Percentiles rank a stretch among this genome's conserved stretches.
Evolutionary conservation across 2,888 invertebrate genomes (phyloP).

Genomic region (Calameuta filiformis): DNA sequence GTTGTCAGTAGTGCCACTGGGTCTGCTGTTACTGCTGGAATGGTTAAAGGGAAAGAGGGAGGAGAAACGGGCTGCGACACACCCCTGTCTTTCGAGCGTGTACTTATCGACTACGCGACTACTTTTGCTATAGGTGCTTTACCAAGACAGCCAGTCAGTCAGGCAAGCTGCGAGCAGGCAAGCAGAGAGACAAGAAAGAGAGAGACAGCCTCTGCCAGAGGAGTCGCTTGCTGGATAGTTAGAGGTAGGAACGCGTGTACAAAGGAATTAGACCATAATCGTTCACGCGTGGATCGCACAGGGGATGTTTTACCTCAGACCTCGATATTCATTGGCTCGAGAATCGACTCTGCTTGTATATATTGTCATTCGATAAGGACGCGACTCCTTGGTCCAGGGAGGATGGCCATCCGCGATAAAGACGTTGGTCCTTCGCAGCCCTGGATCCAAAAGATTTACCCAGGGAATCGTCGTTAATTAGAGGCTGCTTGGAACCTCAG

Average conservation of each 20-base stretch:
- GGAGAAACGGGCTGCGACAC: conserved; percentile 14
- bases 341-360: conserved; percentile 2
- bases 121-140: conserved; percentile 43
- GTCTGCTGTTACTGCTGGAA: too few species aligned
- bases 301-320: conserved; percentile 47
- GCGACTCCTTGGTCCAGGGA: neutral
- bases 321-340: conserved; percentile 48
- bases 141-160: conserved; percentile 1
- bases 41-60: neutral
- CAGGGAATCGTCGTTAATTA: neutral
- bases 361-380: neutral
- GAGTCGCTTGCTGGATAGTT: conserved; percentile 38
- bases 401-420: neutral
- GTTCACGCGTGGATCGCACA: conserved; percentile 56
- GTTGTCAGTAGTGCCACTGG: too few species aligned
- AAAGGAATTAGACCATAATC: conserved; percentile 64
- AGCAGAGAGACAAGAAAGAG: neutral
- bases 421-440: neutral
- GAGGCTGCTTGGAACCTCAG: neutral
- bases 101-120: conserved; percentile 54
- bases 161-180: neutral
- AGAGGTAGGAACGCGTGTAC: conserved; percentile 45
- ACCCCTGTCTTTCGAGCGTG: conserved; percentile 64
- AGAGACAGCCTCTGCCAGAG: conserved; percentile 41
- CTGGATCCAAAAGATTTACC: neutral